phyloP scores from a whole-genome alignment of 2,113 vertebrate genomes.

The Puntigrus tetrazona region DNA sequence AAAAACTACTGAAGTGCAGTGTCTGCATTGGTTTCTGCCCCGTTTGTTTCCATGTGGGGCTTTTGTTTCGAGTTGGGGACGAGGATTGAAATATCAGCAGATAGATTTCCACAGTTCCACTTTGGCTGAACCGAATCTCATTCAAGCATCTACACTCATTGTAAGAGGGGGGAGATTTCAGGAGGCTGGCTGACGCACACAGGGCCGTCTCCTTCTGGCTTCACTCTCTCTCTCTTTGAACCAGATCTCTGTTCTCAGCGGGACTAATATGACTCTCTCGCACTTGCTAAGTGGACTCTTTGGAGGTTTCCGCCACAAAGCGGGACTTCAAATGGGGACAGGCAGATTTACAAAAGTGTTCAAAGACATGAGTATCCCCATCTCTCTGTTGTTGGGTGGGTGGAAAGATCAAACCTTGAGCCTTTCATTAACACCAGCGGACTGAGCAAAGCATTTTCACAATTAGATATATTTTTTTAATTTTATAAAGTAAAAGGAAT shows the following conservation, averaged over 20 bases:
- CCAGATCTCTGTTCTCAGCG: conserved; percentile 30
- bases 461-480: conserved; percentile 35
- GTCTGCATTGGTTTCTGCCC: neutral
- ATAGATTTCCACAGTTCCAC: conserved; percentile 27
- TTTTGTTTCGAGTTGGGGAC: neutral
- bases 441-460: neutral
- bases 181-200: conserved; percentile 3
- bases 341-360: neutral
- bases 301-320: conserved; percentile 22
- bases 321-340: conserved; percentile 8
- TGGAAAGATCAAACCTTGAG: conserved; percentile 11
- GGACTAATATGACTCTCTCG: conserved; percentile 7
- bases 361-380: neutral
- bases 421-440: conserved; percentile 19
- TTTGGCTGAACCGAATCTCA: conserved; percentile 33
- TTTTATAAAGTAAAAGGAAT: neutral
- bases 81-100: conserved; percentile 6
- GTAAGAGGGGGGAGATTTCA: conserved; percentile 1
- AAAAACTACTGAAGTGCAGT: conserved; percentile 27
- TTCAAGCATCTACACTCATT: conserved; percentile 5
- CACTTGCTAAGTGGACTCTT: conserved; percentile 22
- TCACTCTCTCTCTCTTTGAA: conserved; percentile 34
- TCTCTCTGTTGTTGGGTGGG: conserved; percentile 7
- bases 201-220: neutral
- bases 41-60: neutral